phyloP scores from a whole-genome alignment of 2,797 vertebrate genomes.

The Nothura maculosa region DNA sequence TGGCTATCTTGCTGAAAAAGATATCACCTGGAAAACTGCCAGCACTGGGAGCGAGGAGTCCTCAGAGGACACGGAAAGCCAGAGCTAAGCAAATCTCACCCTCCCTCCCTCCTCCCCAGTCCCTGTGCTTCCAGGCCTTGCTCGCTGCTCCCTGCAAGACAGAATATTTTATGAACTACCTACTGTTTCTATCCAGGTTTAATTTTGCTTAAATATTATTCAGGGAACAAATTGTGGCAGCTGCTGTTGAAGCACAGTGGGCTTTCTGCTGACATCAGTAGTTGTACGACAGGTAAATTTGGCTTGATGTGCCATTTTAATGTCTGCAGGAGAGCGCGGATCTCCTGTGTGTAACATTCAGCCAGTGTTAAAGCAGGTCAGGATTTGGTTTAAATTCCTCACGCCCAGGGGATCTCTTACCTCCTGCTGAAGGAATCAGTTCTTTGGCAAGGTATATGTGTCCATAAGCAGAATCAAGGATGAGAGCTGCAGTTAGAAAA shows the following conservation, averaged over 20 bases:
- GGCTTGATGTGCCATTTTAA: conserved; percentile 44
- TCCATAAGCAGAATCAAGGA: background rate
- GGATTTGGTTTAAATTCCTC: conserved; percentile 36
- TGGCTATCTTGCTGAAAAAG: conserved; percentile 27
- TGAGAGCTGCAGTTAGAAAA: conserved; percentile 41
- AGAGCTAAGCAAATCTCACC: background rate
- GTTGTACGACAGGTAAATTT: background rate
- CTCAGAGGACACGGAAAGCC: background rate
- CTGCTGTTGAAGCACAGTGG: conserved; percentile 43
- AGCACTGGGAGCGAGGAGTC: background rate
- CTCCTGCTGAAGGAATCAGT: conserved; percentile 19
- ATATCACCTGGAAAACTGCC: background rate
- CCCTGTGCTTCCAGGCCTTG: background rate
- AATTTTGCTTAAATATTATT: conserved; percentile 43
- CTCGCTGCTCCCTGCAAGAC: background rate
- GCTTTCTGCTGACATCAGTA: conserved; percentile 46
- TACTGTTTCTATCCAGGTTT: conserved; percentile 1
- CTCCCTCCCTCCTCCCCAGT: background rate
- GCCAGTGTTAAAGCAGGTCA: conserved; percentile 50
- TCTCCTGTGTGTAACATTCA: background rate
- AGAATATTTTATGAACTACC: conserved; percentile 1
- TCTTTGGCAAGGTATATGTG: conserved; percentile 44
- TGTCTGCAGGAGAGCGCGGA: background rate
- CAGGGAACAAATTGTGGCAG: conserved; percentile 49
- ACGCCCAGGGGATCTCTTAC: background rate